Evolutionary conservation across 2,797 vertebrate genomes (phyloP).

Genomic region (Amazonetta brasiliensis): DNA sequence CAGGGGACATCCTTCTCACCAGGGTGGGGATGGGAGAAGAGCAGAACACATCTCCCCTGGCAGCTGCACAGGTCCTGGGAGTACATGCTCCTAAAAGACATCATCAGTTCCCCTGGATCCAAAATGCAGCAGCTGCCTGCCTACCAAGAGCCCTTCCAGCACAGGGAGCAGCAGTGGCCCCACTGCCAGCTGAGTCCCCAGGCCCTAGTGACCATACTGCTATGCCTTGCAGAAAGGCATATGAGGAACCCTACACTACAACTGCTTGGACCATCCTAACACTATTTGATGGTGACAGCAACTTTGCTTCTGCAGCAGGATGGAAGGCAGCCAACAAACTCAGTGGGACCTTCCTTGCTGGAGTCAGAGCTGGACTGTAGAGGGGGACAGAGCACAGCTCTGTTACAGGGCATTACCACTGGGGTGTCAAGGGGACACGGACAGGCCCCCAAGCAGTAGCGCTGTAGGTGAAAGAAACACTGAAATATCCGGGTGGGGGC

Average conservation of each 20-base stretch:
- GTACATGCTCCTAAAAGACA: background rate
- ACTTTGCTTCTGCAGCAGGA: background rate
- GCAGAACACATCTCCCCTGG: background rate
- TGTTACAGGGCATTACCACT: rapidly evolving
- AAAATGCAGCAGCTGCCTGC: rapidly evolving
- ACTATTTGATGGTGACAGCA: background rate
- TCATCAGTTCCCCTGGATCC: background rate
- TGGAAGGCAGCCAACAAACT: conserved; percentile 16
- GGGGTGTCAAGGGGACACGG: background rate
- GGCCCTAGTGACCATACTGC: rapidly evolving
- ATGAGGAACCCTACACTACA: background rate
- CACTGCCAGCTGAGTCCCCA: background rate
- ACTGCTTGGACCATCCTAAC: background rate
- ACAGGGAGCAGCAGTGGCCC: background rate
- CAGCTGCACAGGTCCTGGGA: conserved; percentile 9
- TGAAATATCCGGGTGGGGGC: background rate
- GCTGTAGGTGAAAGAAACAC: background rate
- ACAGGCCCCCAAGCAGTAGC: background rate
- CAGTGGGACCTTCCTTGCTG: rapidly evolving
- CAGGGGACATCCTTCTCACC: background rate
- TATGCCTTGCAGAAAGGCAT: background rate
- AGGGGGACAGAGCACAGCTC: background rate
- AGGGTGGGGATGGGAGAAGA: background rate
- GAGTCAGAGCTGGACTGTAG: background rate
- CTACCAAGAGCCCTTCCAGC: background rate